Percentiles rank a stretch among this genome's conserved stretches.
These are phyloP conservation scores for Eupithecia abbreviata DNA, from an alignment of 2,888 invertebrate genomes.

Conservation along the genomic window DNA sequence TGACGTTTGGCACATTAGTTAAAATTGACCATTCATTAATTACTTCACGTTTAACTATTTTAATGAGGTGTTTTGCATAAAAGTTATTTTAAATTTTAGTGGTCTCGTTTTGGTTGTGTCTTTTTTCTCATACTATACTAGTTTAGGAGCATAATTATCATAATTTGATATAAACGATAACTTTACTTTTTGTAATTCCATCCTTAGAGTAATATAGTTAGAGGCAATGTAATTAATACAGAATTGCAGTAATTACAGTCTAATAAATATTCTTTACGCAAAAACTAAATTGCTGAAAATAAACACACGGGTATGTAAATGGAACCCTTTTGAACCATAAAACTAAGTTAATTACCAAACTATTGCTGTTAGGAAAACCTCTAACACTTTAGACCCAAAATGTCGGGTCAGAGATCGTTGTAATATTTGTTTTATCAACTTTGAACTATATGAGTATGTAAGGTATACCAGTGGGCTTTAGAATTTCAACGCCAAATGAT, in stretches of 20 bases:
- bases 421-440: conserved; percentile 45
- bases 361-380: conserved; percentile 67
- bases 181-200: neutral
- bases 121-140: neutral
- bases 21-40: conserved; percentile 29
- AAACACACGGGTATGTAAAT: conserved; percentile 49
- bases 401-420: conserved; percentile 53
- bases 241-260: neutral
- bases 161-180: neutral
- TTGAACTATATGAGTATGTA: conserved; percentile 16
- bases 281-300: conserved; percentile 59
- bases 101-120: neutral
- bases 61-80: conserved; percentile 29
- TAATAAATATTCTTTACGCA: conserved; percentile 2
- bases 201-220: no score
- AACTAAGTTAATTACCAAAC: conserved; percentile 72
- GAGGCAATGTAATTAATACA: neutral
- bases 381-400: conserved; percentile 51
- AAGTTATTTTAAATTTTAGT: conserved; percentile 6
- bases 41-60: conserved; percentile 14
- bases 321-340: conserved; percentile 67
- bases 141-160: neutral
- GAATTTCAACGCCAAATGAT: conserved; percentile 7
- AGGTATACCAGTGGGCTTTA: conserved; percentile 17
- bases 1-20: conserved; percentile 37